Conservation (phyloP, 2,888 invertebrate species). For the Pycnomerus fuliginosus region DNA sequence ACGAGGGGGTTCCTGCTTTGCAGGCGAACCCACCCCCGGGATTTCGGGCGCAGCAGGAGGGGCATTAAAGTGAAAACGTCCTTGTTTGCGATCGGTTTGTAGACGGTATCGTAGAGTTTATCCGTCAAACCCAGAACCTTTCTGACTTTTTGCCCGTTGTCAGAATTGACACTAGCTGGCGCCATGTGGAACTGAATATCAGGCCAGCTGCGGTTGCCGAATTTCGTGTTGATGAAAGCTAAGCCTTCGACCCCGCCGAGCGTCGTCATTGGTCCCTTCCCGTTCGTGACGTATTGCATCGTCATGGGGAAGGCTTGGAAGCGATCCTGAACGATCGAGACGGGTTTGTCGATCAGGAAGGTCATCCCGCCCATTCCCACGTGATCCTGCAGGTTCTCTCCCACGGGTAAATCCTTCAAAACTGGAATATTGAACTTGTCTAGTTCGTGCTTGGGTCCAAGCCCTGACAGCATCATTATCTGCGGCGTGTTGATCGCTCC, state of each 20-base stretch:
- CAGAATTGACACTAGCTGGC: slow-evolving; percentile 82
- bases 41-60: slow-evolving; percentile 74
- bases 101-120: slow-evolving; percentile 76
- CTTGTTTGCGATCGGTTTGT: slow-evolving; percentile 74
- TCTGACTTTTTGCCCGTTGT: slow-evolving; percentile 67
- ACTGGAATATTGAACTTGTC: slow-evolving; percentile 70
- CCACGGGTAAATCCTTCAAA: slow-evolving; percentile 73
- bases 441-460: slow-evolving; percentile 64
- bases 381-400: slow-evolving; percentile 85
- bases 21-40: slow-evolving; percentile 75
- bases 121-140: slow-evolving; percentile 81
- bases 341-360: slow-evolving; percentile 74
- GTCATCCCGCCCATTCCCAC: slow-evolving; percentile 83
- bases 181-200: slow-evolving; percentile 94
- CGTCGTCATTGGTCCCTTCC: slow-evolving; percentile 82
- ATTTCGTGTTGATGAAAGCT: slow-evolving; percentile 83
- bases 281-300: slow-evolving; percentile 76
- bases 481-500: slow-evolving; percentile 93
- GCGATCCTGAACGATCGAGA: slow-evolving; percentile 72
- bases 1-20: slow-evolving; percentile 81
- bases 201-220: slow-evolving; percentile 79
- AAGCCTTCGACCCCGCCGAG: slow-evolving; percentile 86
- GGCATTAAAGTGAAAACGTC: slow-evolving; percentile 87
- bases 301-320: slow-evolving; percentile 73
- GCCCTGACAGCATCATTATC: slow-evolving; percentile 85